Conservation (phyloP, 2,888 invertebrate genomes). For the Hydriomena furcata region DNA sequence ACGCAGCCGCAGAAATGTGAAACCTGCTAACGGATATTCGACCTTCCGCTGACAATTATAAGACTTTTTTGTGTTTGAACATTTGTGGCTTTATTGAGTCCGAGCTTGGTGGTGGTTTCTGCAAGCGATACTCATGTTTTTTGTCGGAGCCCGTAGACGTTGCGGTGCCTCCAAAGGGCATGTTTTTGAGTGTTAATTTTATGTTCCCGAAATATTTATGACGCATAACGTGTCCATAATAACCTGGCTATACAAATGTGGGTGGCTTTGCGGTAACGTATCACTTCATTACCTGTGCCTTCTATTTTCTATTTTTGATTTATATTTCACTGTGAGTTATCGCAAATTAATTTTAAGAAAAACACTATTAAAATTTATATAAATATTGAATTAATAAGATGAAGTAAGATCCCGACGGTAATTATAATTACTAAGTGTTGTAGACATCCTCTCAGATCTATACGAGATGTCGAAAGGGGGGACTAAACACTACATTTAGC, state of each 20-base stretch:
- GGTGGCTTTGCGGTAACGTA: constrained; percentile 76
- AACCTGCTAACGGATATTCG: constrained; percentile 45
- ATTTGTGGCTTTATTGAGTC: constrained; percentile 47
- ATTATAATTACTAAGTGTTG: no score
- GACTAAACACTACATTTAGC: no score
- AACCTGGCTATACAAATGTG: constrained; percentile 79
- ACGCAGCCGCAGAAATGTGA: constrained; percentile 41
- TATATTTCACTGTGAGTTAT: not conserved
- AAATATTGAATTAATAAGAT: no score
- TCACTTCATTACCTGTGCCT: constrained; percentile 71
- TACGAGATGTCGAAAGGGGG: no score
- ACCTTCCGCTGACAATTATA: constrained; percentile 24
- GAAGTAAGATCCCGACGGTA: no score
- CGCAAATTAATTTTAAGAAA: not conserved
- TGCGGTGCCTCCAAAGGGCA: constrained; percentile 80
- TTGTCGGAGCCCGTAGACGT: constrained; percentile 75
- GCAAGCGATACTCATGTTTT: constrained; percentile 76
- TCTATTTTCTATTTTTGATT: constrained; percentile 34
- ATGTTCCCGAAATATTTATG: constrained; percentile 83
- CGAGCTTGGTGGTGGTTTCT: constrained; percentile 61
- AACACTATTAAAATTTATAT: no score
- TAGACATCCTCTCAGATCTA: no score
- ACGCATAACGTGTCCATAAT: constrained; percentile 80
- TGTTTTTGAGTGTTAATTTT: constrained; percentile 83
- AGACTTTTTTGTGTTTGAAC: constrained; percentile 22